Evolutionary conservation across 1,140 invertebrate genomes (phyloP), one percentile per base, ranked within the genome.

Genomic region (Aphidius gifuensis): DNA sequence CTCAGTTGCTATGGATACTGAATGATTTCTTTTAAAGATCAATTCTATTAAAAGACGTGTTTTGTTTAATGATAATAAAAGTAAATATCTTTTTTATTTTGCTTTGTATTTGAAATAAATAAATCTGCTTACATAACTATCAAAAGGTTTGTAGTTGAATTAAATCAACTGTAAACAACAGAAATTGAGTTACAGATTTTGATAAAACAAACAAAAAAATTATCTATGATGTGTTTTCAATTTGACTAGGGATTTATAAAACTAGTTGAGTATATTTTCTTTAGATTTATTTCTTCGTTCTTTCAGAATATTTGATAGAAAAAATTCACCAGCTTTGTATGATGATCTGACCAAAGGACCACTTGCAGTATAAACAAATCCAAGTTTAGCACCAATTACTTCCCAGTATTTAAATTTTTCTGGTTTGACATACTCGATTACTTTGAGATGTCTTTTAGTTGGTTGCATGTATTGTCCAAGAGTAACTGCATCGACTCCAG

Each of bases 401-500:
- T 97, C 90, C 96, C 96, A 99, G 62, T 90, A 80, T 70, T 93
- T 87, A 77, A 95, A 99, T 80, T 96, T 98, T 66, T 92, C 92
- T 0, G 97, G 97, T 1, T 94, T 97, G 0, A 99, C 91, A 81
- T 98, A 99, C 78, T 99, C 97, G 55, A 92, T 90, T 0, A 98
- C 95, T 83, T 95, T 96, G 5, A 99, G 81, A 83, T 99, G 97
- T 55, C 89, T 84, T 75, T 97, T 98, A 4, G 97, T 99, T 1
- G 97, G 97, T 77, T 99, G 97, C 96, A 99, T 99, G 77, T 99
- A 99, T 77, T 99, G 98, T 0, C 98, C 98, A 6, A 99, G 81
- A 2, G 98, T 99, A 0, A 99, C 70, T 77, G 96, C 98, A 74
- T 99, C 96, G 0, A 99, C 97, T 39, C 89, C 90, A 43, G 82